A percentile compares a stretch with the other conserved stretches of the same genome.
Evolutionary conservation across 2,113 vertebrate genomes (phyloP).

Genomic region (Mola mola): DNA sequence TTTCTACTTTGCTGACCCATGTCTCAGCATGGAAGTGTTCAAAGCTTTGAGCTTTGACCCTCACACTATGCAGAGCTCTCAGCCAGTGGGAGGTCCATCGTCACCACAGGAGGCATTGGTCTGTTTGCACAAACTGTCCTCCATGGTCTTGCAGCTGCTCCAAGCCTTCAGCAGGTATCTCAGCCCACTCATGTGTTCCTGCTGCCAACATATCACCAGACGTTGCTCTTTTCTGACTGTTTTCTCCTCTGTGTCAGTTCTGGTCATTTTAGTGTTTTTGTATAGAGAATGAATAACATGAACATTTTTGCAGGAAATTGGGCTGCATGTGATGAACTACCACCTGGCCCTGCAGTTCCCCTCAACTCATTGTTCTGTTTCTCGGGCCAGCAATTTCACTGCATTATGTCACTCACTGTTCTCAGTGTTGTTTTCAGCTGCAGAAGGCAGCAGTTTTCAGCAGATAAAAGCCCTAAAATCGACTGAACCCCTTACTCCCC

Average conservation of each 20-base stretch:
- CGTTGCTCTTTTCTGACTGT: background rate
- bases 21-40: constrained; percentile 77
- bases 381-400: background rate
- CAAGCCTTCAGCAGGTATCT: constrained; percentile 87
- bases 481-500: too few species aligned
- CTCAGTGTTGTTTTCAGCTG: background rate
- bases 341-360: background rate
- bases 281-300: background rate
- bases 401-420: background rate
- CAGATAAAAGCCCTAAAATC: too few species aligned
- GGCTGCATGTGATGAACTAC: background rate
- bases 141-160: constrained; percentile 85
- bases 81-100: constrained; percentile 61
- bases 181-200: background rate
- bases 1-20: constrained; percentile 18
- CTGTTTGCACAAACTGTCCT: constrained; percentile 85
- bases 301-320: background rate
- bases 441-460: background rate
- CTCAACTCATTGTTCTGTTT: background rate
- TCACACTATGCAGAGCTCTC: constrained; percentile 54
- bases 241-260: background rate
- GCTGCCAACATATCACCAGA: background rate
- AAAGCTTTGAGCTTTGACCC: constrained; percentile 76
- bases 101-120: constrained; percentile 86
- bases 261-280: background rate